These are phyloP conservation scores for Bimastos eiseni DNA, from an alignment of 2,888 invertebrate species.

Conservation along the genomic window DNA sequence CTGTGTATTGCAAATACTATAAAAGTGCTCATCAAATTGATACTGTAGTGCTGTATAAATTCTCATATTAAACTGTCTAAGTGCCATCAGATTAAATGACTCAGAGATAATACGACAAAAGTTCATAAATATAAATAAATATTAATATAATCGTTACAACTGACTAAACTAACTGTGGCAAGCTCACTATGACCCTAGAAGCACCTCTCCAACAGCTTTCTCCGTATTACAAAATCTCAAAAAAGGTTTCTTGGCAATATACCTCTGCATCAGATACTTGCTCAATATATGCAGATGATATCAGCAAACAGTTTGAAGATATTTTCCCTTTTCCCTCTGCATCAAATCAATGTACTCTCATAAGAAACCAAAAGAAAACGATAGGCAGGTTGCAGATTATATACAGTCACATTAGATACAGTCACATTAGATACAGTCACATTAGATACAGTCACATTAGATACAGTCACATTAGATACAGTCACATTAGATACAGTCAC, in stretches of 20 bases:
- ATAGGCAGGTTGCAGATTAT: not conserved
- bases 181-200: not conserved
- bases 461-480: not conserved
- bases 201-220: not conserved
- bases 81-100: no score
- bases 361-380: not conserved
- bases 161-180: not conserved
- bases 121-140: not conserved
- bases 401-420: not conserved
- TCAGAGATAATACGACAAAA: not conserved
- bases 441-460: not conserved
- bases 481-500: not conserved
- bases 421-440: not conserved
- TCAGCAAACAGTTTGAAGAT: not conserved
- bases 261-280: not conserved
- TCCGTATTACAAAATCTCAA: not conserved
- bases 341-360: not conserved
- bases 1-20: not conserved
- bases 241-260: not conserved
- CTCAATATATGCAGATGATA: not conserved
- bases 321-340: not conserved
- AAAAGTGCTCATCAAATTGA: not conserved
- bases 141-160: not conserved
- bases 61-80: not conserved
- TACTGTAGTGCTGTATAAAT: not conserved